Evolutionary conservation across 2,888 invertebrate species (phyloP), one percentile per base, ranked within the genome.

Genomic region (Cecidostiba fungosa): DNA sequence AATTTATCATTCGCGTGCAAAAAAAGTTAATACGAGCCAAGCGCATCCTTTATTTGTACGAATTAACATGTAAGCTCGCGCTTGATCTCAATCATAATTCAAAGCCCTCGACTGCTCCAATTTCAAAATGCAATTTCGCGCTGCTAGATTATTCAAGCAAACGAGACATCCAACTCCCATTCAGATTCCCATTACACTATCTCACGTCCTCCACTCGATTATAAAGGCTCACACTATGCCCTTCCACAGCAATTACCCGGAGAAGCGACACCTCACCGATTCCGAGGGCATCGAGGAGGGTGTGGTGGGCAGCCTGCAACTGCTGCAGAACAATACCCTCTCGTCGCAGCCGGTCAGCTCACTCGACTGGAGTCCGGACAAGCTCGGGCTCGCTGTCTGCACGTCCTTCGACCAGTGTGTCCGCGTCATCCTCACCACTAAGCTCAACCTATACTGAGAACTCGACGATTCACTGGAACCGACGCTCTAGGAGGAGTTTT

Each of bases 311-410:
- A 95, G 95, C 50, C 91, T 98, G 39, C 94, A 95, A 43, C 95
- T 97, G 81, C 93, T 98, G 10, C 98, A 98, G 92, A 97, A 97
- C 85, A 95, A 96, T 89, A 96, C 96, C 0, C 90, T 99, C 81
- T 97, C 98, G 26, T 95, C 96, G 6, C 99, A 99, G 92, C 99
- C 99, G 0, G 96, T 99, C 87, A 97, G 97, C 91, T 95, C 97
- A 14, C 96, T 98, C 88, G 98, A 98, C 91, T 99, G 99, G 99
- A 98, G 97, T 93, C 95, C 96, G 0, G 98, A 99, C 92, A 98
- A 98, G 92, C 94, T 95, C 72, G 99, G 99, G 0, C 94, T 99
- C 3, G 97, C 97, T 8, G 96, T 98, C 1, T 97, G 98, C 91
- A 97, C 98, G 1, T 95, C 98, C 0, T 98, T 99, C 93, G 99